Conservation (phyloP, 2,797 vertebrate species). For the Helicolenus hilgendorfi region DNA sequence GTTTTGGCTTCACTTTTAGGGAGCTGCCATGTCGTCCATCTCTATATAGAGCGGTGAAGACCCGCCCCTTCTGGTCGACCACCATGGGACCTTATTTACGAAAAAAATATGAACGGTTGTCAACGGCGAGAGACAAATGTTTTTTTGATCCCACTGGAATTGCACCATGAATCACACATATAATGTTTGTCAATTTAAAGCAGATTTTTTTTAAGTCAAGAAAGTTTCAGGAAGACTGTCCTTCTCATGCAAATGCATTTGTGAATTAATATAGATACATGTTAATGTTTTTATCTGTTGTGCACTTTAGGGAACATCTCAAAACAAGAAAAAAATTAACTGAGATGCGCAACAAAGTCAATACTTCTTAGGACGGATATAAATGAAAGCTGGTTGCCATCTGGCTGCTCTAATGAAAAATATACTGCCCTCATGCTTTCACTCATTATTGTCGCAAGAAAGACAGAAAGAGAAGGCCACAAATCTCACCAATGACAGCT, state of each 20-base stretch:
- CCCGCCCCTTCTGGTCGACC: rapidly evolving
- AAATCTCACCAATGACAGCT: conserved; percentile 52
- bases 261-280: not conserved
- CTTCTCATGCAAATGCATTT: not conserved
- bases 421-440: not conserved
- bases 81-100: too few species aligned
- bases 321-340: not conserved
- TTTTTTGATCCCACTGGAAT: too few species aligned
- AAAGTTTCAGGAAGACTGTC: not conserved
- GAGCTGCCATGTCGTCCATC: too few species aligned
- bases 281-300: not conserved
- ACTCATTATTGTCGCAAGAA: not conserved
- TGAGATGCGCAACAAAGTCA: not conserved
- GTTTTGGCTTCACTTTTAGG: too few species aligned
- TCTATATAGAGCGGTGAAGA: too few species aligned
- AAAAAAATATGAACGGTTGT: too few species aligned
- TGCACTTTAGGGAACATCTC: not conserved
- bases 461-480: conserved; percentile 12
- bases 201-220: too few species aligned
- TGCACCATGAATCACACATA: too few species aligned
- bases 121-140: too few species aligned
- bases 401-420: conserved; percentile 24
- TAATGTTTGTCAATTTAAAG: too few species aligned
- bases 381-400: not conserved
- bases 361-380: not conserved